Evolutionary conservation across 2,797 vertebrate genomes (phyloP).

Genomic region (Fundulus diaphanus): DNA sequence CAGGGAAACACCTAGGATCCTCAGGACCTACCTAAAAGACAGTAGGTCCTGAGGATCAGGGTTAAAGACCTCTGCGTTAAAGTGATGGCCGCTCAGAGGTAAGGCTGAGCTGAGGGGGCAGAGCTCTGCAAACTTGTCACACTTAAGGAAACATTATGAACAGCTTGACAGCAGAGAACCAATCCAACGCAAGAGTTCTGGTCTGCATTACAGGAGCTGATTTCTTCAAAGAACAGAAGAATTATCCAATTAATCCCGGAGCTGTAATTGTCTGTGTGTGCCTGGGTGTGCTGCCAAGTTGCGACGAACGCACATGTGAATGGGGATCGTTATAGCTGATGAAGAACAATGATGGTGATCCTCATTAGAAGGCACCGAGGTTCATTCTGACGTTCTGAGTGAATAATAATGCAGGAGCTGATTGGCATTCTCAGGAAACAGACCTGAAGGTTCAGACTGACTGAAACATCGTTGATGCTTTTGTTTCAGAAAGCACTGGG

Average conservation of each 20-base stretch:
- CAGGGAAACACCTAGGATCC: too few species aligned
- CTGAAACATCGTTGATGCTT: neutral
- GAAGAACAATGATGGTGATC: neutral
- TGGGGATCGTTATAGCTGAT: neutral
- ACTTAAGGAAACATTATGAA: neutral
- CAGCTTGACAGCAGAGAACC: neutral
- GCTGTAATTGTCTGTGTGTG: neutral
- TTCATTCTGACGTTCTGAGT: neutral
- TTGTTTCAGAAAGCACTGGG: neutral
- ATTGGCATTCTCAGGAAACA: neutral
- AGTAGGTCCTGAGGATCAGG: too few species aligned
- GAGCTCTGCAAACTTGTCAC: neutral
- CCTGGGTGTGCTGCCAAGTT: neutral
- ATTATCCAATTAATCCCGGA: neutral
- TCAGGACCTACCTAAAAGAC: too few species aligned
- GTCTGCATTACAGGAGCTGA: neutral
- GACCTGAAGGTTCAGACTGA: neutral
- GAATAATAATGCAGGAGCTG: neutral
- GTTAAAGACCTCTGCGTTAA: too few species aligned
- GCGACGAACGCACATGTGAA: neutral
- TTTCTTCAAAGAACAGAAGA: neutral
- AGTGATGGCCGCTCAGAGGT: too few species aligned
- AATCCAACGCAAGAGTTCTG: neutral
- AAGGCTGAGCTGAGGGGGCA: too few species aligned
- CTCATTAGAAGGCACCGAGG: neutral